Percentiles rank a stretch among this genome's conserved stretches.
Evolutionary conservation across 2,888 invertebrate species (phyloP).

Genomic region (Noctua fimbriata): DNA sequence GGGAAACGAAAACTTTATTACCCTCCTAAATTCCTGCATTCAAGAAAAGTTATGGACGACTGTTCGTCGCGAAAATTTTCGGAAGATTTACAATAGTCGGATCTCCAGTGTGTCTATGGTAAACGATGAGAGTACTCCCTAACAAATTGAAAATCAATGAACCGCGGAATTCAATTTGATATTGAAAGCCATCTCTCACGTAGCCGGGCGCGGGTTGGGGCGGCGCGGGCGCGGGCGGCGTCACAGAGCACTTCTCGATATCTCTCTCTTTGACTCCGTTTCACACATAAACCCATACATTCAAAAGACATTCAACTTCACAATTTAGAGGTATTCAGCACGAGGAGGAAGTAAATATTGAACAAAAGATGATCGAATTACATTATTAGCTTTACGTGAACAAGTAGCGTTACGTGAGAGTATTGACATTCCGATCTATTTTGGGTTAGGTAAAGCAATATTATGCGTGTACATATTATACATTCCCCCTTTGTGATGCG

Average conservation of each 20-base stretch:
- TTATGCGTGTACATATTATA: conserved; percentile 21
- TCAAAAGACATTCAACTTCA: conserved; percentile 73
- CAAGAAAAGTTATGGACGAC: conserved; percentile 58
- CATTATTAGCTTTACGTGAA: conserved; percentile 65
- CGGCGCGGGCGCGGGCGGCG: conserved; percentile 72
- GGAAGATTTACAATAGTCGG: conserved; percentile 84
- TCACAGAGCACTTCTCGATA: conserved; percentile 81
- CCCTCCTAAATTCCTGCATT: conserved; percentile 54
- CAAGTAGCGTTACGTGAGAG: conserved; percentile 53
- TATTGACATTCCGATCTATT: conserved; percentile 61
- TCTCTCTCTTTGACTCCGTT: conserved; percentile 85
- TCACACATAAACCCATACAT: conserved; percentile 82
- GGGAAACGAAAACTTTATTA: conserved; percentile 50
- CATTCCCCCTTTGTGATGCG: conserved; percentile 12
- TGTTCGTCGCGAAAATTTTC: conserved; percentile 69
- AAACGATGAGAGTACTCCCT: conserved; percentile 87
- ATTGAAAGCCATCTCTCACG: conserved; percentile 91
- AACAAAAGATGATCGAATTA: conserved; percentile 67
- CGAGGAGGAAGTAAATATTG: conserved; percentile 64
- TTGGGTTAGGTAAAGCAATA: conserved; percentile 33
- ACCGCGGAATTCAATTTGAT: conserved; percentile 92
- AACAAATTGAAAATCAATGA: conserved; percentile 92
- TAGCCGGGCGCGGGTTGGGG: conserved; percentile 72
- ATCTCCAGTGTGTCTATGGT: conserved; percentile 83
- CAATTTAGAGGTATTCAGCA: conserved; percentile 68